A percentile compares a stretch with the other conserved stretches of the same genome.
These are phyloP conservation scores for Cantharis lateralis DNA, from an alignment of 2,888 invertebrate species.

Conservation along the genomic window DNA sequence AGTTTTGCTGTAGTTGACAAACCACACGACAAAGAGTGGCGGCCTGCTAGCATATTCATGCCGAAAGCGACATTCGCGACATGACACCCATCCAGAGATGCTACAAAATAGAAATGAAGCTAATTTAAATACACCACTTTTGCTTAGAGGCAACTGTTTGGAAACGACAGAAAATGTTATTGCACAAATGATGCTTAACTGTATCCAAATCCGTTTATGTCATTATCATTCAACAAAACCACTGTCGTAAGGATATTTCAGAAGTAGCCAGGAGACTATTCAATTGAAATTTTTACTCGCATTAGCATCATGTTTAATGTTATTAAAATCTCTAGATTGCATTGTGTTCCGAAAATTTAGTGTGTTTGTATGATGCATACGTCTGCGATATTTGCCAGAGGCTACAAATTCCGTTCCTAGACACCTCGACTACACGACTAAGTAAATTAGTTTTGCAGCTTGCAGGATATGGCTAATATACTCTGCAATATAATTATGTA, in stretches of 20 bases:
- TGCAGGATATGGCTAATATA: too few species aligned
- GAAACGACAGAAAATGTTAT: conserved; percentile 31
- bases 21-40: conserved; percentile 33
- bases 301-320: too few species aligned
- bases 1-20: conserved; percentile 38
- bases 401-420: too few species aligned
- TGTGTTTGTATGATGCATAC: too few species aligned
- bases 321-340: too few species aligned
- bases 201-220: conserved; percentile 13
- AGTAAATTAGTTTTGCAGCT: too few species aligned
- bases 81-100: conserved; percentile 29
- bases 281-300: background rate
- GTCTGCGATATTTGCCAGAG: too few species aligned
- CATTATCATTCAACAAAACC: conserved; percentile 22
- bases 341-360: too few species aligned
- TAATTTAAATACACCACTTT: conserved; percentile 30
- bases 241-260: background rate
- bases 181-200: conserved; percentile 18
- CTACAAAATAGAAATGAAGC: conserved; percentile 36
- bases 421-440: too few species aligned
- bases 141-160: conserved; percentile 28
- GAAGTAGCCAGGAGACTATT: background rate
- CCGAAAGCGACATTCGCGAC: conserved; percentile 33
- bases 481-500: too few species aligned
- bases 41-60: conserved; percentile 31